Percentiles rank a stretch among this genome's conserved stretches.
Evolutionary conservation across 2,113 vertebrate species (phyloP).

Genomic region (Pedetes capensis): DNA sequence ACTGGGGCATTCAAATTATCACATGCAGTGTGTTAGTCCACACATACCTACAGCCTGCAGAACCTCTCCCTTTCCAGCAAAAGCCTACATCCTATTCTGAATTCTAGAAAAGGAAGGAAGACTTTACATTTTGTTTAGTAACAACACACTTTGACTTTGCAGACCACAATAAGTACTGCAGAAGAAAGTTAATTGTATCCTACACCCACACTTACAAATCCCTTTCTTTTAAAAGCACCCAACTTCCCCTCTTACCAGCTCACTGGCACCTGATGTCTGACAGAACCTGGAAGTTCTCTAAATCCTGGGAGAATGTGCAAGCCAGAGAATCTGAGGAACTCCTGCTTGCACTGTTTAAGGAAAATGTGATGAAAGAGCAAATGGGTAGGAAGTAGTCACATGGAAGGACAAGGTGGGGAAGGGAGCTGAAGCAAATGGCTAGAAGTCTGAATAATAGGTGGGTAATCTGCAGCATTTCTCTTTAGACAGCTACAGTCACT

Average conservation of each 20-base stretch:
- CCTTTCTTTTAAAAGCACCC: constrained; percentile 34
- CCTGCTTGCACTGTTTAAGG: background rate
- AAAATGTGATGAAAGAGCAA: background rate
- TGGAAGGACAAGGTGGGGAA: no score
- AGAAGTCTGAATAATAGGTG: background rate
- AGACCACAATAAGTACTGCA: background rate
- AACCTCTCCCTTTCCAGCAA: background rate
- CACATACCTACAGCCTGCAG: background rate
- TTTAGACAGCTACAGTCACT: background rate
- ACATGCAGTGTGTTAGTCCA: background rate
- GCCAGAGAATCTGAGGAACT: background rate
- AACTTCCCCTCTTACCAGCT: constrained; percentile 44
- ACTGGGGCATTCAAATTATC: background rate
- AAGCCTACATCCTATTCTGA: background rate
- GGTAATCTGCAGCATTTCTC: background rate
- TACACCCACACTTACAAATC: background rate
- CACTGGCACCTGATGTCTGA: constrained; percentile 38
- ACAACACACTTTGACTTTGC: background rate
- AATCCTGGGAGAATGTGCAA: constrained; percentile 14
- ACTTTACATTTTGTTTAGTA: constrained; percentile 7
- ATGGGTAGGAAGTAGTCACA: background rate
- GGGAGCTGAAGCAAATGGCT: background rate
- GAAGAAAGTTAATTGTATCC: constrained; percentile 21
- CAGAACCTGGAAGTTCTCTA: constrained; percentile 47
- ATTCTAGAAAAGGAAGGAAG: constrained; percentile 45